Evolutionary conservation across 2,888 invertebrate species (phyloP).

Genomic region (Scaptomyza cyrtandrae): DNA sequence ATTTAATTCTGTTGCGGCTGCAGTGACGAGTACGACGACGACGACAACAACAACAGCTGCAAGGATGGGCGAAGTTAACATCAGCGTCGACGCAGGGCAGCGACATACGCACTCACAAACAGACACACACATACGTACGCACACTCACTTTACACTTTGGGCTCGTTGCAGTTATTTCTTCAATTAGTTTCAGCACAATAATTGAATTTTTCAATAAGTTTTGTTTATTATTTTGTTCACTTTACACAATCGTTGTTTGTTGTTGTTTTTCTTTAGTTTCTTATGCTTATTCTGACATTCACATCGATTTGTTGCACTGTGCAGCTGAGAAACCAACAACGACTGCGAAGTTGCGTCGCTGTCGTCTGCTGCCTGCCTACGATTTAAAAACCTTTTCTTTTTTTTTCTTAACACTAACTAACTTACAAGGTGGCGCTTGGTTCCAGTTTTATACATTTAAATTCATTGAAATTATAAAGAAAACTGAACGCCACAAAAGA

Average conservation of each 20-base stretch:
- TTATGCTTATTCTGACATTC: conserved; percentile 28
- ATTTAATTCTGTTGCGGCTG: conserved; percentile 45
- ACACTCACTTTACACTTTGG: conserved; percentile 19
- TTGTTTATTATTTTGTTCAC: conserved; percentile 33
- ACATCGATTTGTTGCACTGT: conserved; percentile 77
- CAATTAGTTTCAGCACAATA: conserved; percentile 5
- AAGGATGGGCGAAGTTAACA: conserved; percentile 67
- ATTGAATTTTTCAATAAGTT: conserved; percentile 11
- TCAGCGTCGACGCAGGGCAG: conserved; percentile 37
- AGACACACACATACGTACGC: conserved; percentile 27
- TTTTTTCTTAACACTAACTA: conserved; percentile 21
- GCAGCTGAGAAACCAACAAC: conserved; percentile 36
- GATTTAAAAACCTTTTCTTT: conserved; percentile 16
- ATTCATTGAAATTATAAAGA: conserved; percentile 59
- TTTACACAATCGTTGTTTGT: conserved; percentile 15
- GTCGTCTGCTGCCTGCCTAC: background rate
- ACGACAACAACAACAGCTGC: conserved; percentile 59
- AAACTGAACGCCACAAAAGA: conserved; percentile 60
- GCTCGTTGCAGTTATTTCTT: conserved; percentile 14
- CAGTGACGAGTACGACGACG: conserved; percentile 30
- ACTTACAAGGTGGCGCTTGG: conserved; percentile 39
- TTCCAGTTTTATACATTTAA: conserved; percentile 49
- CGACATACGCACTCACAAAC: conserved; percentile 30
- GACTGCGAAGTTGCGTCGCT: conserved; percentile 25
- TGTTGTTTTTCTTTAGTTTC: conserved; percentile 26